These are phyloP conservation scores for Zaprionus inermis DNA, from an alignment of 1,140 invertebrate species.

Conservation along the genomic window DNA sequence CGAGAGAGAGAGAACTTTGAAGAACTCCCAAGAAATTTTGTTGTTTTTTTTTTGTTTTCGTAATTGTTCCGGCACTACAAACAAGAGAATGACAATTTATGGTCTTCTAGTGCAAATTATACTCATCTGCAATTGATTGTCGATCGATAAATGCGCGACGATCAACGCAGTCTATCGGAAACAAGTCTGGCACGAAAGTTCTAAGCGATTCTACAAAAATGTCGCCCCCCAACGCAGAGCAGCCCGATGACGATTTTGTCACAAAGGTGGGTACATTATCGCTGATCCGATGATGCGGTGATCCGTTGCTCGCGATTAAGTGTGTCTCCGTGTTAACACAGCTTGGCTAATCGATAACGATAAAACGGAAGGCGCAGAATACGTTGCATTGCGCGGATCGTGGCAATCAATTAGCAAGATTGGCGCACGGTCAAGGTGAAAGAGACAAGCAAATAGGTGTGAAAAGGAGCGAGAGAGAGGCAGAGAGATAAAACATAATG, in stretches of 20 bases:
- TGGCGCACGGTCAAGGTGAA: constrained; percentile 41
- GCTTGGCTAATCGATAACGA: constrained; percentile 26
- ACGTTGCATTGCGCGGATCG: constrained; percentile 6
- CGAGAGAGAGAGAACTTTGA: background rate
- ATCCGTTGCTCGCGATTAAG: background rate
- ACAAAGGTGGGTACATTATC: constrained; percentile 61
- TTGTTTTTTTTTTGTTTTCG: constrained; percentile 33
- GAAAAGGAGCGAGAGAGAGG: background rate
- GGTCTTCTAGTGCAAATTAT: constrained; percentile 73
- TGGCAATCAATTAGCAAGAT: constrained; percentile 32
- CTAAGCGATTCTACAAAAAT: constrained; percentile 14
- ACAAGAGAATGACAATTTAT: constrained; percentile 70
- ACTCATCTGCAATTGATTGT: constrained; percentile 62
- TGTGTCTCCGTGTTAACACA: constrained; percentile 27
- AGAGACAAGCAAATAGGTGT: background rate
- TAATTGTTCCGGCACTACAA: constrained; percentile 19
- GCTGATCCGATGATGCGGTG: no score
- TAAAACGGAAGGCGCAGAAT: background rate
- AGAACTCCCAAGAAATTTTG: constrained; percentile 1
- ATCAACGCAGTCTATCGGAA: background rate
- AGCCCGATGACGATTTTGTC: constrained; percentile 65
- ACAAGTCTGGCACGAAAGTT: background rate
- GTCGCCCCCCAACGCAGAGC: constrained; percentile 65
- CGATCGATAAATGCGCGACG: no score
- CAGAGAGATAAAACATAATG: background rate